Evolutionary conservation across 1,140 invertebrate genomes (phyloP).

Genomic region (Babylonia areolata): DNA sequence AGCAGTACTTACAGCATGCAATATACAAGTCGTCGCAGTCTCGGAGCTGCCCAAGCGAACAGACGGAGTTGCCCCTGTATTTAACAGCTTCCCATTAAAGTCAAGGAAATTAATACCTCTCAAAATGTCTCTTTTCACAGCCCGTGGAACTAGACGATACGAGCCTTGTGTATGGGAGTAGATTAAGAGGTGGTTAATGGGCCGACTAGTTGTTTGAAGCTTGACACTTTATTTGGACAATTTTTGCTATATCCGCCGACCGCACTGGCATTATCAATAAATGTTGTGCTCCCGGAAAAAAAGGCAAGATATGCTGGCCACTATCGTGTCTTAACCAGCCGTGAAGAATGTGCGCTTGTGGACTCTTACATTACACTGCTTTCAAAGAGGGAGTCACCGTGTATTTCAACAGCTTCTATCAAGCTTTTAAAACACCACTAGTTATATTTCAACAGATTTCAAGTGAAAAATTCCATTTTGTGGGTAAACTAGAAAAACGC

Average conservation of each 20-base stretch:
- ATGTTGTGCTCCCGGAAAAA: background rate
- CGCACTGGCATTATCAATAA: background rate
- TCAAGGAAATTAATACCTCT: background rate
- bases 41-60: background rate
- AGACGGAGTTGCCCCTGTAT: background rate
- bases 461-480: too few relatives aligned
- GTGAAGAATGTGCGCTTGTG: background rate
- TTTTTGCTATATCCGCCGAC: background rate
- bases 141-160: background rate
- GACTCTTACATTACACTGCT: background rate
- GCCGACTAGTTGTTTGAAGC: constrained; percentile 5
- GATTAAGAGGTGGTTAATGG: background rate
- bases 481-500: too few relatives aligned
- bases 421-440: too few relatives aligned
- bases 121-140: background rate
- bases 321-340: background rate
- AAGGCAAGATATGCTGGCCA: background rate
- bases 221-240: background rate
- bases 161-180: background rate
- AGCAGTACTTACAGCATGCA: background rate
- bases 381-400: background rate
- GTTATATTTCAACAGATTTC: too few relatives aligned
- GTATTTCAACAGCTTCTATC: background rate
- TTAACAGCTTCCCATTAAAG: background rate
- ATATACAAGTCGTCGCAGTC: background rate